Base-by-base conservation (phyloP, 2,888 invertebrate genomes). In the Phortica okadai region DNA sequence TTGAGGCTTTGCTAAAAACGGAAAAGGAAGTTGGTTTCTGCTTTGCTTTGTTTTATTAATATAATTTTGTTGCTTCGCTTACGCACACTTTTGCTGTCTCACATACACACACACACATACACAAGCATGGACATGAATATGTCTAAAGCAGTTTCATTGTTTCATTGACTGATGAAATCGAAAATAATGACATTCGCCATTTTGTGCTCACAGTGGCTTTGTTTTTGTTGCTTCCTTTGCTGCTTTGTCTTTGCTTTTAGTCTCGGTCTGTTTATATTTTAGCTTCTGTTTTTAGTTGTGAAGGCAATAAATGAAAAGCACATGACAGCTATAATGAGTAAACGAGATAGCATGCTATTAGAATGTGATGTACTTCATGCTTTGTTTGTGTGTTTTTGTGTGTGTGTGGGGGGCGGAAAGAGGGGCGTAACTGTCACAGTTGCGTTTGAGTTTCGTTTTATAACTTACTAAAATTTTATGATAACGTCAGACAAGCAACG, bases 121-220 rank as follows among this genome's bases (percentile, higher is more conserved):
- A 11, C 3, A 2, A 50, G 50, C 50, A 11, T 14, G 50, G 2
- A 14, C 14, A 44, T 16, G 67, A 3, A 41, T 67, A 54, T 54
- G 50, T 50, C 50, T 8, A 50, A 50, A 50, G 42, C 3, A 41
- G 10, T 14, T 72, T 56, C 56, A 72, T 72, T 72, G 70, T 72
- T 72, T 67, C 67, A 72, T 72, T 56, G 70, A 56, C 67, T 67
- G 67, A 33, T 33, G 70, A 72, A 72, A 72, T 72, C 56, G 70
- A 72, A 72, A 72, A 56, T 54, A 44, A 72, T 72, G 70, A 25
- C 56, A 25, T 72, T 21, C 33, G 41, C 54, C 70, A 72, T 25
- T 56, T 72, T 67, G 67, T 44, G 33, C 33, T 33, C 33, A 33
- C 33, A 33, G 33, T 33, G 33, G 33, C 4, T 33, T 33, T 33